Conservation (phyloP, 2,797 vertebrate species). For the Tiaroga cobitis region DNA sequence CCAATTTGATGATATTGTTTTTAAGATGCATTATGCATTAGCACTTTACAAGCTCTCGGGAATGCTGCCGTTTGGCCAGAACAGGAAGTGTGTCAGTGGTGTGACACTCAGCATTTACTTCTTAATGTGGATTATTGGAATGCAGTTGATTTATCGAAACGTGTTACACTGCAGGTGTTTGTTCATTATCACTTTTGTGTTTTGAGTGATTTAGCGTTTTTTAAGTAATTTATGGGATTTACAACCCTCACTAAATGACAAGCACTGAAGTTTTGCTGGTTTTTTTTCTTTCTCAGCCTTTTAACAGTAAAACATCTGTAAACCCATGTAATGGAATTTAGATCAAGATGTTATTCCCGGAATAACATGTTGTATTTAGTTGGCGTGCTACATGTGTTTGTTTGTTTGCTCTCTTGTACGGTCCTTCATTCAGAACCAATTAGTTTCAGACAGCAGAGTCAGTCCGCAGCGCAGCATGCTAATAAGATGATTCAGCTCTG, state of each 20-base stretch:
- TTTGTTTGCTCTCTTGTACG: neutral
- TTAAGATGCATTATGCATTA: neutral
- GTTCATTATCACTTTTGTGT: neutral
- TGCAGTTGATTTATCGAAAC: neutral
- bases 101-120: neutral
- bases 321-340: neutral
- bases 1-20: neutral
- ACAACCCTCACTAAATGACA: neutral
- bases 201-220: neutral
- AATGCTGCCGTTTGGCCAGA: neutral
- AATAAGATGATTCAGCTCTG: conserved; percentile 37
- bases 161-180: neutral
- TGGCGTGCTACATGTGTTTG: conserved; percentile 13
- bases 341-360: neutral
- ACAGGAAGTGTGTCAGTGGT: neutral
- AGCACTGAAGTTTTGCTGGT: too few species aligned
- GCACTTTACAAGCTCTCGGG: neutral
- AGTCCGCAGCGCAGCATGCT: conserved; percentile 11
- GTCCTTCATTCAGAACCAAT: neutral
- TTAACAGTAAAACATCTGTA: neutral
- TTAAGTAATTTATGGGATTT: neutral
- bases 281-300: neutral
- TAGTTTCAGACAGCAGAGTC: conserved; percentile 7
- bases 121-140: neutral
- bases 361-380: neutral